A percentile compares a stretch with the other conserved stretches of the same genome.
Evolutionary conservation across 2,888 invertebrate species (phyloP).

Genomic region (Caenorhabditis sp.): DNA sequence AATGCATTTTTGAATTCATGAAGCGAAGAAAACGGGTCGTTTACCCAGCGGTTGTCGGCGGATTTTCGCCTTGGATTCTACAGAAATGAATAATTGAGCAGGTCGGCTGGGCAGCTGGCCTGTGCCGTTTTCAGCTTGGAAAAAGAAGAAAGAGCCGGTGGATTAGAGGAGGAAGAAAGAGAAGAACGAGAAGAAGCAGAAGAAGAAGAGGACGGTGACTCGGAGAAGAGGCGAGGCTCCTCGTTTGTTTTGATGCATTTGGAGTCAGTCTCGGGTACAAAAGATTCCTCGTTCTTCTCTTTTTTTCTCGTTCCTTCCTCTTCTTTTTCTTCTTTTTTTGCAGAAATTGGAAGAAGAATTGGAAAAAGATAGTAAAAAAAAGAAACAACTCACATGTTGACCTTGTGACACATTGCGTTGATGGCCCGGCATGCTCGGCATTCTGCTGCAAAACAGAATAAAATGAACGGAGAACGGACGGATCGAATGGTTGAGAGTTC

Average conservation of each 20-base stretch:
- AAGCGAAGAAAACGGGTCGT: background rate
- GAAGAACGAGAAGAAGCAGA: background rate
- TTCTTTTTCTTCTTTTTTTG: conserved; percentile 11
- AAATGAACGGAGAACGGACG: background rate
- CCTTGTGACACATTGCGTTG: conserved; percentile 78
- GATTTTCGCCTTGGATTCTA: background rate
- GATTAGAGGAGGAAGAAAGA: conserved; percentile 23
- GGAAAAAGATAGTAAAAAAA: background rate
- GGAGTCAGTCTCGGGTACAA: conserved; percentile 12
- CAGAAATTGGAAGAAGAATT: background rate
- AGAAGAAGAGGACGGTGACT: conserved; percentile 9
- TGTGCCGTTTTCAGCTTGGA: conserved; percentile 16
- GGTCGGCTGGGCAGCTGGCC: conserved; percentile 1
- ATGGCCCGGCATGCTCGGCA: conserved; percentile 75
- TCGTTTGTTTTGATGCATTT: conserved; percentile 27
- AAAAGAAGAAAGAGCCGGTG: conserved; percentile 12
- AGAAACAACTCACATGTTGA: conserved; percentile 76
- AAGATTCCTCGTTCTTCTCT: conserved; percentile 2
- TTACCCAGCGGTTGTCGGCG: no score
- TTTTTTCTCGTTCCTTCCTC: background rate
- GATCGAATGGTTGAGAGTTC: background rate
- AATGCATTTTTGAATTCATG: conserved; percentile 22
- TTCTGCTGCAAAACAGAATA: conserved; percentile 30
- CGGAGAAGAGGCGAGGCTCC: conserved; percentile 6
- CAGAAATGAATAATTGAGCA: conserved; percentile 30